Percentiles rank a stretch among this genome's conserved stretches.
phyloP scores from a whole-genome alignment of 2,888 invertebrate species.

The Odontomyia ornata region DNA sequence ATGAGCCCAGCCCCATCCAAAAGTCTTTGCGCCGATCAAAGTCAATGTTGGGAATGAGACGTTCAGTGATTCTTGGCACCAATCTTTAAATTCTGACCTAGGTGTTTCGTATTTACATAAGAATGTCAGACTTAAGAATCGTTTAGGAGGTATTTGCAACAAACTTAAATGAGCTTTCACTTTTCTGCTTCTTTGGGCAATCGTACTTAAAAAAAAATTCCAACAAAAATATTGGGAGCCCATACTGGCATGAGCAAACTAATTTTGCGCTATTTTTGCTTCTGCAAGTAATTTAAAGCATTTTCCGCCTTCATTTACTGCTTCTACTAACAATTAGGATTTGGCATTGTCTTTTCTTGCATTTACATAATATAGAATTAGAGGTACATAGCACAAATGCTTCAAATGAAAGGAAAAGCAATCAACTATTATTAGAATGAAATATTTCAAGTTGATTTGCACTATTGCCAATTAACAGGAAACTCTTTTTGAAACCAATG shows the following conservation, averaged over 20 bases:
- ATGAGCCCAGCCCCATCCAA: constrained; percentile 28
- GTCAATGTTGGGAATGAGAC: constrained; percentile 36
- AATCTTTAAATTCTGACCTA: constrained; percentile 19
- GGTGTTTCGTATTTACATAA: constrained; percentile 4
- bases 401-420: constrained; percentile 1
- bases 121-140: background rate
- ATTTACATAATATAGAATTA: background rate
- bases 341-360: background rate
- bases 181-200: background rate
- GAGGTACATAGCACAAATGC: no score
- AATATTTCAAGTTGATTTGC: no score
- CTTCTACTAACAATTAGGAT: constrained; percentile 14
- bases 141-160: constrained; percentile 20
- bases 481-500: no score
- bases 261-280: background rate
- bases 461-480: no score
- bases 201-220: background rate
- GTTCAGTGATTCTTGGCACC: constrained; percentile 38
- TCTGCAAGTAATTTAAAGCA: no score
- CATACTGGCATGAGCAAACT: background rate
- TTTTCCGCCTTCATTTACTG: background rate
- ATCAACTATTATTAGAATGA: background rate
- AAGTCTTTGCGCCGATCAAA: constrained; percentile 39
- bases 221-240: background rate
- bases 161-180: constrained; percentile 3